Evolutionary conservation across 2,113 vertebrate species (phyloP), one percentile per base, ranked within the genome.

Genomic region (Macquaria ambigua): DNA sequence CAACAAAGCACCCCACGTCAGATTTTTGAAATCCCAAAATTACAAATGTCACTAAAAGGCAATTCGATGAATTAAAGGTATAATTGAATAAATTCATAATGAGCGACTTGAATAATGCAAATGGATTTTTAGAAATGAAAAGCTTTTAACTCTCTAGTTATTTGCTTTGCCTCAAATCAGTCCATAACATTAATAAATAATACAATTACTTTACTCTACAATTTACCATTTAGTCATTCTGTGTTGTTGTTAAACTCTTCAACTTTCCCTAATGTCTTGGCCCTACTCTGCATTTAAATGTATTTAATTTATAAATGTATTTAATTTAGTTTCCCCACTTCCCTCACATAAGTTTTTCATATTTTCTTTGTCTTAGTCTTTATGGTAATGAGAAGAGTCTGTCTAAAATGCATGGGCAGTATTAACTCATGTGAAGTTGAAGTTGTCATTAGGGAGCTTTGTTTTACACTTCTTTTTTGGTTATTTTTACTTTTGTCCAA

Each of bases 71-170:
- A 76, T 87, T 66, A 21, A 77, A 53, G 50, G 41, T 55, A 28
- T 25, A 52, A 74, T 66, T 59, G 20, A 78, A 76, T 79, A 34
- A 72, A 74, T 55, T 74, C 50, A 78, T 8, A 72, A 84, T 70
- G n/a, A 48, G 18, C 56, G 48, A 70, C 70, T 61, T 66, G 8
- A 82, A 79, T 74, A 82, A 64, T 77, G 46, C 79, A 82, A 76
- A 37, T 52, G 5, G 8, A 28, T 53, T 61, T 21, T 43, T 74
- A 8, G 8, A 74, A 63, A 72, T 63, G 6, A 72, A 74, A 86
- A 59, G 16, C 31, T 77, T 85, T 75, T 20, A 46, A 69, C 16
- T 59, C 15, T 56, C 14, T 55, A 43, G 69, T 80, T 83, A 62
- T 68, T 84, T 86, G 9, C 46, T 52, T 69, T 68, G 18, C 15